A percentile compares a stretch with the other conserved stretches of the same genome.
Evolutionary conservation across 2,797 vertebrate species (phyloP).

Genomic region (Bradypus variegatus): DNA sequence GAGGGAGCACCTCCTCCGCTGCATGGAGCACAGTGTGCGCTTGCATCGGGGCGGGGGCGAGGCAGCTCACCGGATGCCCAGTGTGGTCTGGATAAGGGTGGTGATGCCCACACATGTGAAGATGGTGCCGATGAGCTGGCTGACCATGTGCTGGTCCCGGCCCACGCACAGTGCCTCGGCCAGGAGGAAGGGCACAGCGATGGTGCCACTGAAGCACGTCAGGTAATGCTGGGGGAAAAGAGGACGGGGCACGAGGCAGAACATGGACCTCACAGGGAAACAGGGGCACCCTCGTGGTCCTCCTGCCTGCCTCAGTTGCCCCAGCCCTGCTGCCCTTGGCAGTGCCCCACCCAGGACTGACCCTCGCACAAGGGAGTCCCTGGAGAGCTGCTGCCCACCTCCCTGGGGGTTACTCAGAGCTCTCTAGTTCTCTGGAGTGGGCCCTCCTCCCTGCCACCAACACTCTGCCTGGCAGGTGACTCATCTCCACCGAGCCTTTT

Average conservation of each 20-base stretch:
- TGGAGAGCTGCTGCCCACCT: background rate
- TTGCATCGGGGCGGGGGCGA: fast-evolving
- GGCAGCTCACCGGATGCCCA: slow-evolving; percentile 85
- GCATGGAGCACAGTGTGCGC: too few species aligned
- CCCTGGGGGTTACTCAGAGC: background rate
- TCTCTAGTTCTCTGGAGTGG: background rate
- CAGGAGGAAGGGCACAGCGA: slow-evolving; percentile 92
- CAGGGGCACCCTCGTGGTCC: background rate
- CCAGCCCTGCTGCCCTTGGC: background rate
- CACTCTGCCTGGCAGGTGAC: background rate
- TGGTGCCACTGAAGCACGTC: slow-evolving; percentile 96
- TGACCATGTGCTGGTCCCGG: slow-evolving; percentile 88
- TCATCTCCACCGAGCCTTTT: background rate
- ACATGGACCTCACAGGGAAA: background rate
- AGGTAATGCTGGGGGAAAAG: slow-evolving; percentile 85
- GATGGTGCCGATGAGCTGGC: slow-evolving; percentile 94
- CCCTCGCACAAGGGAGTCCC: background rate
- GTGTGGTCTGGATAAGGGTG: slow-evolving; percentile 91
- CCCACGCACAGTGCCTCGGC: slow-evolving; percentile 93
- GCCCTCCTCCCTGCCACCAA: background rate
- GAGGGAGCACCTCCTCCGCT: background rate
- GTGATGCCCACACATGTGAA: slow-evolving; percentile 95
- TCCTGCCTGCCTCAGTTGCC: background rate
- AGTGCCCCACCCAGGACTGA: background rate
- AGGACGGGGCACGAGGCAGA: background rate